These are phyloP conservation scores for Pseudanteris insignis DNA, from an alignment of 2,888 invertebrate genomes.

Conservation along the genomic window DNA sequence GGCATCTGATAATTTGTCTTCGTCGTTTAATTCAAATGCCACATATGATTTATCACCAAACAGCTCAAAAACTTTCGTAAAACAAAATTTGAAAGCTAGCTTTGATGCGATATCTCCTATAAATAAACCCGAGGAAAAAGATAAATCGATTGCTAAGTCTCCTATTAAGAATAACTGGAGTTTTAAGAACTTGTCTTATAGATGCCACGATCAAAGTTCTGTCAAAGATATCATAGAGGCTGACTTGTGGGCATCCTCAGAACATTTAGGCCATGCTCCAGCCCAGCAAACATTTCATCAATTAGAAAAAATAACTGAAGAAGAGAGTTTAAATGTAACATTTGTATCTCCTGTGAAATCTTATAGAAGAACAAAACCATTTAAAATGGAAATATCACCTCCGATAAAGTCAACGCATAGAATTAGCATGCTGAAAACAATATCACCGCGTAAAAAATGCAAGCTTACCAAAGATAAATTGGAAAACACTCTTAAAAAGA, in stretches of 20 bases:
- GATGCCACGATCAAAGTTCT: constrained; percentile 46
- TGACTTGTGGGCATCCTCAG: constrained; percentile 54
- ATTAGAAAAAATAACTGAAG: constrained; percentile 41
- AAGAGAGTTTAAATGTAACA: constrained; percentile 22
- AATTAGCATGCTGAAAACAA: constrained; percentile 19
- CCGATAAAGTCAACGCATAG: constrained; percentile 42
- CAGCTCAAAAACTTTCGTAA: constrained; percentile 10
- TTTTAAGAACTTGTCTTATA: constrained; percentile 8
- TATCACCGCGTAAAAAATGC: constrained; percentile 49
- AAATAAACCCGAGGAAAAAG: background rate
- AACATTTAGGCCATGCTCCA: constrained; percentile 3
- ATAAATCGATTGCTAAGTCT: background rate
- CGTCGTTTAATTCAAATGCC: constrained; percentile 37
- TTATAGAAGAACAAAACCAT: background rate
- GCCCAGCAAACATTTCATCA: constrained; percentile 13
- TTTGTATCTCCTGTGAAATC: constrained; percentile 12
- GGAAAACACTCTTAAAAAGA: constrained; percentile 47
- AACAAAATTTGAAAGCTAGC: constrained; percentile 42
- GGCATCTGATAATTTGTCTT: constrained; percentile 2
- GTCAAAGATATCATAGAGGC: constrained; percentile 57
- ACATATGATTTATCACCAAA: constrained; percentile 49
- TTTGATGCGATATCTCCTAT: constrained; percentile 31
- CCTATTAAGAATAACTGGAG: background rate
- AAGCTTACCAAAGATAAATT: constrained; percentile 53
- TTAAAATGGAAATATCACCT: constrained; percentile 51